These are phyloP conservation scores for Boleophthalmus pectinirostris DNA, from an alignment of 2,113 vertebrate genomes.

Conservation along the genomic window DNA sequence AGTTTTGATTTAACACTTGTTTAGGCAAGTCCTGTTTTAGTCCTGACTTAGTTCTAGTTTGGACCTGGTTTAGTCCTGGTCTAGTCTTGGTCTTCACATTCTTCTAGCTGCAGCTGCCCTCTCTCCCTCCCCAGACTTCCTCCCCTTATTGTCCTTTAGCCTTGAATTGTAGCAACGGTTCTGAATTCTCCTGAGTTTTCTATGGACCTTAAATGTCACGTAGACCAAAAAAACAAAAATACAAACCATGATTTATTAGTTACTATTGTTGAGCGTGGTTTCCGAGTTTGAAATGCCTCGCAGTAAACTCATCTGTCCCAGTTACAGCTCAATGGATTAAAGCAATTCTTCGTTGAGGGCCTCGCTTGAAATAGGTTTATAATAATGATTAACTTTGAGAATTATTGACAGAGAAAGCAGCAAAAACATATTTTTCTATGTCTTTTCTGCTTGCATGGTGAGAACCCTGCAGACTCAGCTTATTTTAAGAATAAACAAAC, in stretches of 20 bases:
- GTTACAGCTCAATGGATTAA: background rate
- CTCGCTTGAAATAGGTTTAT: background rate
- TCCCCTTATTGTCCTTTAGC: slow-evolving; percentile 1
- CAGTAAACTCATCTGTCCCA: background rate
- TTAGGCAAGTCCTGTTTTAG: no score
- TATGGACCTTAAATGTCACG: background rate
- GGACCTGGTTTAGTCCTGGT: background rate
- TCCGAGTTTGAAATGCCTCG: background rate
- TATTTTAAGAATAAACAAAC: background rate
- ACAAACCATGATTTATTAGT: background rate
- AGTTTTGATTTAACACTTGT: no score
- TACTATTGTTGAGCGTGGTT: background rate
- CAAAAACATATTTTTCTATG: no score
- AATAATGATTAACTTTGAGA: background rate
- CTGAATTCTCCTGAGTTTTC: background rate
- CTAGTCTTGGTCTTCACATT: background rate
- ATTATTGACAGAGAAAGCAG: background rate
- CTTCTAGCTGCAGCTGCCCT: background rate
- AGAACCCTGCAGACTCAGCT: background rate
- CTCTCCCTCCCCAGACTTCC: background rate
- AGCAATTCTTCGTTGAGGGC: background rate
- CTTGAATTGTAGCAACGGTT: background rate
- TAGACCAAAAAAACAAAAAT: background rate
- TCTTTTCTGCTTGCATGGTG: background rate
- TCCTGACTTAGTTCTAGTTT: no score